Evolutionary conservation across 2,888 invertebrate species (phyloP).

Genomic region (Rhynchonema sp.): DNA sequence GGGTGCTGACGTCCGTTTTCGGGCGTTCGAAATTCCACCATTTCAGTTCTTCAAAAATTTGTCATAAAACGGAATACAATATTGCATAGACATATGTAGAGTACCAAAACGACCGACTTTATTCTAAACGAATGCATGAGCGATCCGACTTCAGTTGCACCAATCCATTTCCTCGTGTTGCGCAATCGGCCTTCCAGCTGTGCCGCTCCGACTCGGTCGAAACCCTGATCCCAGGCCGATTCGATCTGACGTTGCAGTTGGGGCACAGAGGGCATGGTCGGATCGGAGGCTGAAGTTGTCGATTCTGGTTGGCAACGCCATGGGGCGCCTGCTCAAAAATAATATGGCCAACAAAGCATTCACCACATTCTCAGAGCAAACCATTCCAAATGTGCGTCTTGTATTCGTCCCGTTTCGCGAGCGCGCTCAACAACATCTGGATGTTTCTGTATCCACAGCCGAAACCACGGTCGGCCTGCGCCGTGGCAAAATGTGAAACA

Average conservation of each 20-base stretch:
- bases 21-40: background rate
- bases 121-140: conserved; percentile 60
- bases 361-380: conserved; percentile 27
- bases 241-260: background rate
- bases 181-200: conserved; percentile 59
- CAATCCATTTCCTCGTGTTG: conserved; percentile 77
- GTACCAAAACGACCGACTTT: conserved; percentile 34
- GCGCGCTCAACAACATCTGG: conserved; percentile 70
- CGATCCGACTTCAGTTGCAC: conserved; percentile 71
- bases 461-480: conserved; percentile 60
- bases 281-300: too few relatives aligned
- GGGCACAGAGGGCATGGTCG: conserved; percentile 12
- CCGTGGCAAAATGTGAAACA: background rate
- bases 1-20: background rate
- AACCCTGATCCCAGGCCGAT: conserved; percentile 38
- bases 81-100: background rate
- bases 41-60: background rate
- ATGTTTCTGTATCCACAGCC: conserved; percentile 77
- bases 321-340: too few relatives aligned
- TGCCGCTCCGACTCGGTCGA: conserved; percentile 60
- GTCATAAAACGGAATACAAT: too few relatives aligned
- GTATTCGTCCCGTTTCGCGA: conserved; percentile 50
- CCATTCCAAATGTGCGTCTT: too few relatives aligned
- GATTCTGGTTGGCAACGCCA: too few relatives aligned
- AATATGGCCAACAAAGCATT: background rate